Conservation (phyloP, 2,113 vertebrate species). For the Oncorhynchus masou region DNA sequence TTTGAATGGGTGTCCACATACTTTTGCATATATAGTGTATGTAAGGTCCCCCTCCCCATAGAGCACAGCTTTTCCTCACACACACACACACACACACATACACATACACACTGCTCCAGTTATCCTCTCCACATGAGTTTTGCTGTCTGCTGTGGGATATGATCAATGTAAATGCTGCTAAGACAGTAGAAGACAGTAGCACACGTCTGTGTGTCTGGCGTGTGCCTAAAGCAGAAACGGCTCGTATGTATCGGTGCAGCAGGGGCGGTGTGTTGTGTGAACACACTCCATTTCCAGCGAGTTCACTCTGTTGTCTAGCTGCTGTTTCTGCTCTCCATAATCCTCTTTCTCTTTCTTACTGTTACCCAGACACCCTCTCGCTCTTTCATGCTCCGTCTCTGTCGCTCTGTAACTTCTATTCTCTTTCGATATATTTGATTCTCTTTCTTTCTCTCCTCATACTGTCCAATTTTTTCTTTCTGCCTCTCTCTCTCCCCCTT, state of each 20-base stretch:
- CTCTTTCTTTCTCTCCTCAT: neutral
- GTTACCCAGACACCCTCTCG: constrained; percentile 10
- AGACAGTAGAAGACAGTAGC: too few relatives aligned
- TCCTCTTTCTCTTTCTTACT: constrained; percentile 39
- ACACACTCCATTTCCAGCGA: constrained; percentile 18
- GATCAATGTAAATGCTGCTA: too few relatives aligned
- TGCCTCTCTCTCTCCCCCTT: neutral
- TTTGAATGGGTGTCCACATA: too few relatives aligned
- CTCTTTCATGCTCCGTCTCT: constrained; percentile 17
- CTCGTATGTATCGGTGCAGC: constrained; percentile 18
- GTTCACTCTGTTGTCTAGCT: constrained; percentile 35
- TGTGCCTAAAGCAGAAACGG: constrained; percentile 32
- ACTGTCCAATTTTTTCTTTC: constrained; percentile 15
- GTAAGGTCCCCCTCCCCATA: too few relatives aligned
- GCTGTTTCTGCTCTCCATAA: constrained; percentile 39
- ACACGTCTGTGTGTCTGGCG: neutral
- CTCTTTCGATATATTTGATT: neutral
- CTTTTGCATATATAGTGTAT: too few relatives aligned
- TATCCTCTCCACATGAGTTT: neutral
- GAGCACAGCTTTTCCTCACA: neutral
- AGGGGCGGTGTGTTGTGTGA: too few relatives aligned
- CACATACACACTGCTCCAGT: too few relatives aligned
- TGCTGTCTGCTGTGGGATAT: neutral
- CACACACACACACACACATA: too few relatives aligned
- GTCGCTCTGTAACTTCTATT: neutral